These are phyloP conservation scores for Athetis lepigone DNA, from an alignment of 2,888 invertebrate genomes.

Conservation along the genomic window DNA sequence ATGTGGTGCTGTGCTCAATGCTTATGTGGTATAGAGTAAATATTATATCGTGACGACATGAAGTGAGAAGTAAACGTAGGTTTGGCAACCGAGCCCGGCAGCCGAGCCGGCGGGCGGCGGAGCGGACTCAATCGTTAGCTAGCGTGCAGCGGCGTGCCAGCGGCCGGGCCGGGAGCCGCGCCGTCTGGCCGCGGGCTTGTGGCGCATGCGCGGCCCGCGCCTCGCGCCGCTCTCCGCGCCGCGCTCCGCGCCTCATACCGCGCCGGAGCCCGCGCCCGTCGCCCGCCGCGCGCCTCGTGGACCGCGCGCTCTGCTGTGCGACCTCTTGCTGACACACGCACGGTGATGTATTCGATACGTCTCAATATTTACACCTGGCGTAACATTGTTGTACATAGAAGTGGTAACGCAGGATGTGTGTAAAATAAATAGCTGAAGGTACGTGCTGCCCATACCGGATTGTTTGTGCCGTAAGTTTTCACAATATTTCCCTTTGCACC, in stretches of 20 bases:
- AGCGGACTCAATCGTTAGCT: constrained; percentile 30
- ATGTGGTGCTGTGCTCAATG: not conserved
- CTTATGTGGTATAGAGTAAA: not conserved
- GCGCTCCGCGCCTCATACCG: constrained; percentile 50
- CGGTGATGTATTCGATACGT: constrained; percentile 17
- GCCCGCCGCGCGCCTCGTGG: constrained; percentile 14
- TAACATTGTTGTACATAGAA: not conserved
- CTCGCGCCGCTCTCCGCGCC: constrained; percentile 35
- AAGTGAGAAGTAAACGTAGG: not conserved
- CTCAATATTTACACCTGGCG: not conserved
- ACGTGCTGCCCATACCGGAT: constrained; percentile 2
- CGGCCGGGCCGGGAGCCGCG: constrained; percentile 29
- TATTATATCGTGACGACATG: not conserved
- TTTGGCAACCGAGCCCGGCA: constrained; percentile 16
- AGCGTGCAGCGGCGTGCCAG: not conserved
- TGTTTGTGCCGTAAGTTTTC: constrained; percentile 37
- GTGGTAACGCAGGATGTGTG: constrained; percentile 12
- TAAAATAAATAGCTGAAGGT: constrained; percentile 11
- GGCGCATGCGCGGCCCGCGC: constrained; percentile 26
- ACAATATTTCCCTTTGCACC: not conserved
- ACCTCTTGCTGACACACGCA: too few relatives aligned
- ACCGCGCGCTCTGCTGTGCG: not conserved
- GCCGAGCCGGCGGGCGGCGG: constrained; percentile 7
- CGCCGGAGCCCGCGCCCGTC: constrained; percentile 36
- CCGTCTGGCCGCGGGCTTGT: constrained; percentile 10